Evolutionary conservation across 2,888 invertebrate species (phyloP), one percentile per base, ranked within the genome.

Genomic region (Isotomurus palustris): DNA sequence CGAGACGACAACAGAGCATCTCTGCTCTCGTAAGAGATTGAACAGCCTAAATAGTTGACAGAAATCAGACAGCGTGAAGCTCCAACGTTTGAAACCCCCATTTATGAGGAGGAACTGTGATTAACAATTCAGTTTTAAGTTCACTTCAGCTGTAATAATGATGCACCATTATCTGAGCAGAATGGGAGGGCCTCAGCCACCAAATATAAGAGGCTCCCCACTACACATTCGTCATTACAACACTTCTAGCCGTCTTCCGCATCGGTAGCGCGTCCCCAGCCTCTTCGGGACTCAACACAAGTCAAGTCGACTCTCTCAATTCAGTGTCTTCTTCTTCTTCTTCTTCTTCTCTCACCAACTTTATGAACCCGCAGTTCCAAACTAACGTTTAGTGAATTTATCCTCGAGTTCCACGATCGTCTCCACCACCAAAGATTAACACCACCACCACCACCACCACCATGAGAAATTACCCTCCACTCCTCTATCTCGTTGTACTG

Each of bases 21-120:
- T 28, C n/a, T 25, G 43, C 38, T 38, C 38, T n/a, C 5, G 38
- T 38, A 38, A 4, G 17, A 38, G 14, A 32, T 8, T 38, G n/a
- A 5, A 38, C n/a, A 19, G 5, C 38, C 38, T 14, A 8, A 38
- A 19, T 38, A 59, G 57, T 61, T 64, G 59, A 60, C 62, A 59
- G 59, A 60, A 64, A 63, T 66, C 68, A 66, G 61, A 57, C 28
- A 61, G 66, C 68, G 68, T 62, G 60, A 66, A 66, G 32, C 17
- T 14, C 19, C 19, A 19, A 17, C 38, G 38, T 38, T 38, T 38
- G 51, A 43, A 35, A 47, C 28, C 47, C 50, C 51, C 24, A 44
- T 44, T 44, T 24, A 25, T 17, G 41, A 17, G 22, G 44, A 24
- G 25, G 44, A 38, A 38, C n/a, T 38, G 19, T 38, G 17, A 38